Base-by-base conservation (phyloP, 1,140 invertebrate genomes). In the Acromyrmex heyeri region DNA sequence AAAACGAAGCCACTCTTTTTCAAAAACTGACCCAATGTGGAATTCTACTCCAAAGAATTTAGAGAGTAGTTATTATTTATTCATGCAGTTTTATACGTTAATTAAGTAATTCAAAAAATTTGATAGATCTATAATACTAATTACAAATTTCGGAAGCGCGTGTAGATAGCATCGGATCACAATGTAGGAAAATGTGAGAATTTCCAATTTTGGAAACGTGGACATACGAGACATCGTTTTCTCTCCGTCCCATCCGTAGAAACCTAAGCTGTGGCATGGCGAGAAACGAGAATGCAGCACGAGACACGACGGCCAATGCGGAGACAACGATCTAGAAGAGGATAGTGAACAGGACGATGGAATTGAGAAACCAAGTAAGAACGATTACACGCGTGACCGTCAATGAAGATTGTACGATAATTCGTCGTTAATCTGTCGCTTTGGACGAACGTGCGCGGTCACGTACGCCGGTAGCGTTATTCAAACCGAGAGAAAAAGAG, bases 201-300 rank as follows among this genome's bases (percentile, higher is more conserved):
- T n/a, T n/a, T n/a, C 21, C 61, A 50, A 78, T 77, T 86, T 64
- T n/a, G 73, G 61, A 65, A 65, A 67, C 12, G 61, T 21, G 62
- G 24, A 79, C 38, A 14, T 27, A 61, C 75, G 24, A 24, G 24
- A 24, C 24, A 24, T 24, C 24, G 61, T 78, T 67, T 65, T 67
- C 83, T 53, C 30, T 53, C 21, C 48, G 38, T 86, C 50, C 44
- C 83, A 30, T 75, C 18, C 81, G 75, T 82, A 67, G 78, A 64
- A 73, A 76, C 27, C 24, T 64, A 21, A 59, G 81, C 55, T 34
- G 59, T 50, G 55, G 81, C 70, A 38, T 34, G 55, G 81, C 70
- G 61, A 62, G 72, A 85, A 85, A 50, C 70, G 81, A 83, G 55
- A 83, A 83, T 83, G 81, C 81, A 24, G 70, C 21, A n/a, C 48